Conservation (phyloP, 2,113 vertebrate species). For the Oceanites oceanicus region DNA sequence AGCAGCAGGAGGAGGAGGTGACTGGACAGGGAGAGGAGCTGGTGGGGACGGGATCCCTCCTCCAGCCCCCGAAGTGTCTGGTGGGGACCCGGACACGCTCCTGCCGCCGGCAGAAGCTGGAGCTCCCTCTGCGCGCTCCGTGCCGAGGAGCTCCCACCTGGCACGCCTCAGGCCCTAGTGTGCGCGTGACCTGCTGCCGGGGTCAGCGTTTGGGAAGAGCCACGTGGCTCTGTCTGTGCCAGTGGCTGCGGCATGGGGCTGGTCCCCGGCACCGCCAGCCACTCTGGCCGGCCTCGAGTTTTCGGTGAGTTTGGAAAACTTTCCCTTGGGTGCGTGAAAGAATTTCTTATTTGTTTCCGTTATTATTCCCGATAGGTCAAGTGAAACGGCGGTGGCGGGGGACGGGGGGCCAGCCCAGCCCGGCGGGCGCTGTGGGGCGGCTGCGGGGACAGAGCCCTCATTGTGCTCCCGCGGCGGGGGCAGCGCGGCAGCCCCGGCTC, state of each 20-base stretch:
- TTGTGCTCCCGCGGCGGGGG: conserved; percentile 58
- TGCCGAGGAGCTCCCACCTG: background rate
- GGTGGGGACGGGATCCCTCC: background rate
- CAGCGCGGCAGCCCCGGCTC: background rate
- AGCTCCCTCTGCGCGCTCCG: background rate
- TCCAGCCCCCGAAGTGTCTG: background rate
- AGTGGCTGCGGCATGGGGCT: background rate
- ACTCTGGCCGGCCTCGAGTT: background rate
- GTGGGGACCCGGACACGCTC: background rate
- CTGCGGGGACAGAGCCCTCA: conserved; percentile 25
- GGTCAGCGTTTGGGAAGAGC: background rate
- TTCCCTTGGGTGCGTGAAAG: background rate
- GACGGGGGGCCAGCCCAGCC: background rate
- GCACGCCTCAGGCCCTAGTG: background rate
- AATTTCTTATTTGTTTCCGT: conserved; percentile 34
- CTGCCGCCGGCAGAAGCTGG: background rate
- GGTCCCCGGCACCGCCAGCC: background rate
- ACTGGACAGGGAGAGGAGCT: background rate
- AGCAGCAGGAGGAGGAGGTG: background rate
- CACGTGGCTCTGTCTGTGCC: background rate
- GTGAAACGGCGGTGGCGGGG: conserved; percentile 30
- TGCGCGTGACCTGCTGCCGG: background rate
- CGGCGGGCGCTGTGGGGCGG: background rate
- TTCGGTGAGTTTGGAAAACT: conserved; percentile 23
- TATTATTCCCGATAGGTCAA: conserved; percentile 70